phyloP scores from a whole-genome alignment of 2,113 vertebrate genomes.

The Myotis yumanensis region DNA sequence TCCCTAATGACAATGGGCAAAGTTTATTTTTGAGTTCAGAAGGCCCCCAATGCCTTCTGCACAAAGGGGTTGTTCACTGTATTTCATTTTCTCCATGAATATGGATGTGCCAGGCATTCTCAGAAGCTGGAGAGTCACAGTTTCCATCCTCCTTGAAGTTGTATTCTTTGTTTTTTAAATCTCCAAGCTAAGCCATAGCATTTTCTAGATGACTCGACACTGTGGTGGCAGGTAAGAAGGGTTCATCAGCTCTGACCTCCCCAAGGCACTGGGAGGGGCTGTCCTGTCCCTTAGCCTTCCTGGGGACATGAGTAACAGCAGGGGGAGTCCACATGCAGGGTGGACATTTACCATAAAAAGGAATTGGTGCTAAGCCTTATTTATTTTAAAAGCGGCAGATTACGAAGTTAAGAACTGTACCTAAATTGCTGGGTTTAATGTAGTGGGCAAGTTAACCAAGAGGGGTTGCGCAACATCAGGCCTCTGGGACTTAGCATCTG shows the following conservation, averaged over 20 bases:
- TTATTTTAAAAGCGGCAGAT: not conserved
- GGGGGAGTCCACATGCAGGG: no score
- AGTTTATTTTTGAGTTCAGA: not conserved
- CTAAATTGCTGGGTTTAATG: not conserved
- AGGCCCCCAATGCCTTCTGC: not conserved
- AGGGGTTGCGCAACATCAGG: not conserved
- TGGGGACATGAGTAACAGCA: not conserved
- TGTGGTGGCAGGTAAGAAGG: not conserved
- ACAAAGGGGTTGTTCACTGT: not conserved
- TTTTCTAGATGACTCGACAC: not conserved
- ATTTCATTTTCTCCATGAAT: not conserved
- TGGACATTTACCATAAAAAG: not conserved
- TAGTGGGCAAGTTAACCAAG: not conserved
- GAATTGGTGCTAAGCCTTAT: not conserved
- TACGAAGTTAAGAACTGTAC: not conserved
- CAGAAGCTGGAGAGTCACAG: not conserved
- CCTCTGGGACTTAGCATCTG: not conserved
- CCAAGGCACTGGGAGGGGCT: not conserved
- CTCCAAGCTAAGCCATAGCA: not conserved
- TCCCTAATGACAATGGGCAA: not conserved
- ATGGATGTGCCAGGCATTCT: not conserved
- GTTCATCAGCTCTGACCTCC: not conserved
- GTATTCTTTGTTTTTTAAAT: not conserved
- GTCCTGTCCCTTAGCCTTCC: not conserved
- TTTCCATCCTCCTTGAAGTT: not conserved